Evolutionary conservation across 92 coral and sea anemone genomes (phyloP), one percentile per base, ranked within the genome.

Genomic region (Blastomussa wellsi): DNA sequence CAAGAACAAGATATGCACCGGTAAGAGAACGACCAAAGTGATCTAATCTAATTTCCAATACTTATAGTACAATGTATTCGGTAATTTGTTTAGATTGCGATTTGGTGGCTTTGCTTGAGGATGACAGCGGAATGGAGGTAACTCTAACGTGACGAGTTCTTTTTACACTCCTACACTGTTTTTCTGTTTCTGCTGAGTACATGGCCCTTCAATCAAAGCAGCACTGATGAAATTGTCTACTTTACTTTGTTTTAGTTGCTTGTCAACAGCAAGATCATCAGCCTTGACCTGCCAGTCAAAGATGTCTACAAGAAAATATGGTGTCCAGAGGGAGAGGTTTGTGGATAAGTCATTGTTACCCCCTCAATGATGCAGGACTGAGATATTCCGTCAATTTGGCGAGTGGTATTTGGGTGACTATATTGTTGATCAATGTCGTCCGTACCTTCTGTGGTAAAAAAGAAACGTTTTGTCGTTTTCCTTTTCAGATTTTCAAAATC

Each of bases 111-210:
- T 86, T 96, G 29, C 94, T 96, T 16, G 99, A 96, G 79, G 99
- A 96, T 76, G 99, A 96, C 91, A 96, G 98, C 71, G 99, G 99
- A 64, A 96, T 96, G 99, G 99, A 96, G 99, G 99, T 94, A 77
- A 84, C 44, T 7, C 29, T 32, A 32, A 33, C 14, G 19, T 72
- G 0, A 13, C 52, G 6, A 24, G 12, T 38, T 39, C 33, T 78
- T 38, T 74, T 74, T 8, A 4, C 37, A 17, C 22, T 32, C 24
- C 7, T 8, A 5, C 38, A 31, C 48, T 1, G n/a, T n/a, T 59
- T 16, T 15, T 53, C 4, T 9, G 10, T 60, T 60, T 22, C 16
- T 5, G 31, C 1, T 6, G 10, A 19, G 0, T 1, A 6, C 26
- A n/a, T 39, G 11, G 5, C 15, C 37, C 77, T 28, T 62, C 20